Conservation (phyloP, 2,797 vertebrate genomes). For the Euthynnus affinis region DNA sequence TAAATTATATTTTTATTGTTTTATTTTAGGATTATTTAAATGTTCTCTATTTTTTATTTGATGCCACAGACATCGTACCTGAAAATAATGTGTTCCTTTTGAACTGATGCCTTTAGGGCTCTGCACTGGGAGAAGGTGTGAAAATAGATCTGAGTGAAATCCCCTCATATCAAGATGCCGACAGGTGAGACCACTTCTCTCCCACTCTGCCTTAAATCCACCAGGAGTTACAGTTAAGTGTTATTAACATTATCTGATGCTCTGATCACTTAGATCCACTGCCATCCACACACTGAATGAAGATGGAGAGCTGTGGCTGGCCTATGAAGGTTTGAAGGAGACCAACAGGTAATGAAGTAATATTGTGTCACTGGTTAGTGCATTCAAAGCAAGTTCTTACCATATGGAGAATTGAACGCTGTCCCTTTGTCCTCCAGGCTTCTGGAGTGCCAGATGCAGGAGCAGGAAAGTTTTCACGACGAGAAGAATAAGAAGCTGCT, state of each 20-base stretch:
- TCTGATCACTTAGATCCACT: constrained; percentile 71
- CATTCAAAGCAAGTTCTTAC: not conserved
- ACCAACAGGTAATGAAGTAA: constrained; percentile 90
- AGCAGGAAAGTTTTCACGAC: constrained; percentile 87
- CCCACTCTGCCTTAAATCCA: not conserved
- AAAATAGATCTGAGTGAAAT: constrained; percentile 74
- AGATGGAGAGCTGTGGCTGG: constrained; percentile 96
- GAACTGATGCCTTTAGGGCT: constrained; percentile 63
- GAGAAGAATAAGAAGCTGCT: constrained; percentile 86
- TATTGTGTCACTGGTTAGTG: not conserved
- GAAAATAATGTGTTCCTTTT: not conserved
- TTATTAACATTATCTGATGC: constrained; percentile 6
- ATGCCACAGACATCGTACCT: not conserved
- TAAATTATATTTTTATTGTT: not conserved
- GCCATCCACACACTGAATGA: constrained; percentile 95
- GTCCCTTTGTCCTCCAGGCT: constrained; percentile 80
- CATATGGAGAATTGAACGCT: not conserved
- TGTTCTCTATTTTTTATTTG: constrained; percentile 1
- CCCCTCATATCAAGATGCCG: constrained; percentile 65
- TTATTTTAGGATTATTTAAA: not conserved
- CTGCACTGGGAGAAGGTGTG: constrained; percentile 69
- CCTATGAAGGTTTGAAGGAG: constrained; percentile 96
- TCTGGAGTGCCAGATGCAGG: constrained; percentile 91
- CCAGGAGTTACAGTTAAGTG: not conserved
- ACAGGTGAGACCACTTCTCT: constrained; percentile 59